Base-by-base conservation (phyloP, 2,797 vertebrate genomes). In the Liparis tanakae region DNA sequence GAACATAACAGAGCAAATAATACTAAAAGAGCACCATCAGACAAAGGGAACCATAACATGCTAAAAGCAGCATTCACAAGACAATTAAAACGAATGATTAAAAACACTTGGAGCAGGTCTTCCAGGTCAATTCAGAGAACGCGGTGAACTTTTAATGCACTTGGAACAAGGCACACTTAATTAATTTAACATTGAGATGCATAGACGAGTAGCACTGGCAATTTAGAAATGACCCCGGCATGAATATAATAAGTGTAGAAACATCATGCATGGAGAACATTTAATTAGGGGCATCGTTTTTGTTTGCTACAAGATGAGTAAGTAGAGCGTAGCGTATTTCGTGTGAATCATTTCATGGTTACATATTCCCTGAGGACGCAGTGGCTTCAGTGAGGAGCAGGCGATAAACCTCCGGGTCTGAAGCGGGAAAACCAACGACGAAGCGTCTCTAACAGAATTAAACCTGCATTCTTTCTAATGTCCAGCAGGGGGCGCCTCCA, bases 111-210 rank as follows among this genome's bases (percentile, higher is more conserved):
- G 34, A 67, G 8, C 1, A 43, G 44, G 20, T 57, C 74, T 57
- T 34, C 9, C n/a, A 70, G 68, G 70, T 83, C 60, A 67, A 10
- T 61, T 65, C 66, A 41, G 20, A 17, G 3, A 46, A 43, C 69
- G 25, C 25, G 69, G 63, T 67, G 63, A 70, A 74, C 78, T 41
- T 25, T 30, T 53, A 81, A 67, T 72, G n/a, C 54, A 67, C 22
- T 50, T 41, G 0, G 5, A 57, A 58, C 51, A 20, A 50, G 53
- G 20, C 33, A 15, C 33, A 66, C 30, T 55, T 84, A 56, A 77
- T 78, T 78, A 59, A 74, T 80, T 65, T 67, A 66, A 64, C 43
- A 73, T 80, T 75, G 20, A 64, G 5, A 83, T 82, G 58, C 63
- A 83, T 71, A 81, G 80, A 55, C 15, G 3, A 79, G 56, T 6